Conservation (phyloP, 2,797 vertebrate species). For the Cryptoprocta ferox region DNA sequence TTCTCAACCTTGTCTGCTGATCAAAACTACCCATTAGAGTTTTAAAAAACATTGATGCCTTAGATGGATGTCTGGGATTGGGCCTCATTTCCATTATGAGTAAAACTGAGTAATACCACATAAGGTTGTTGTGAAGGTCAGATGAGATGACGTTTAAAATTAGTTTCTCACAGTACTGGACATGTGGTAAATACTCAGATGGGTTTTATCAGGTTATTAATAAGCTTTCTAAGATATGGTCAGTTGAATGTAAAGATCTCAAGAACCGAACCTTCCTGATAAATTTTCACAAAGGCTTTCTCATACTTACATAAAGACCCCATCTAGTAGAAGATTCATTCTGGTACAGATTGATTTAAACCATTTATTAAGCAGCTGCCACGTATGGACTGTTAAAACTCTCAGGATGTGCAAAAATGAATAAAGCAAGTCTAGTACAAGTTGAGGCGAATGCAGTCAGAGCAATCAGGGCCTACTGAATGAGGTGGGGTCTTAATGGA, state of each 20-base stretch:
- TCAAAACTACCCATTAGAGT: neutral
- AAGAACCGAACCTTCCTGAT: neutral
- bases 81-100: neutral
- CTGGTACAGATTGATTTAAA: constrained; percentile 13
- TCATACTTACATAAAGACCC: neutral
- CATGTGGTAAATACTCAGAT: neutral
- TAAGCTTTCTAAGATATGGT: neutral
- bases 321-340: neutral
- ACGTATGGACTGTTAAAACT: neutral
- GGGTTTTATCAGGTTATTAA: neutral
- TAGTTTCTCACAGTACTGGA: neutral
- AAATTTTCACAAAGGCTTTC: neutral
- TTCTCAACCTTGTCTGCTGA: neutral
- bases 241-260: neutral
- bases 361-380: neutral
- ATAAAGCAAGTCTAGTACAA: neutral
- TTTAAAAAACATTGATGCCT: neutral
- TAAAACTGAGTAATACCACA: neutral
- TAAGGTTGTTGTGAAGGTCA: neutral
- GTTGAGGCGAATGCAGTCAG: neutral
- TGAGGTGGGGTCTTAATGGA: neutral
- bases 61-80: neutral
- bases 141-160: neutral
- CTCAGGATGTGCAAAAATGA: neutral
- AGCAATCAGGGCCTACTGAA: neutral